Evolutionary conservation across 2,113 vertebrate species (phyloP).

Genomic region (Ramphastos sulfuratus): DNA sequence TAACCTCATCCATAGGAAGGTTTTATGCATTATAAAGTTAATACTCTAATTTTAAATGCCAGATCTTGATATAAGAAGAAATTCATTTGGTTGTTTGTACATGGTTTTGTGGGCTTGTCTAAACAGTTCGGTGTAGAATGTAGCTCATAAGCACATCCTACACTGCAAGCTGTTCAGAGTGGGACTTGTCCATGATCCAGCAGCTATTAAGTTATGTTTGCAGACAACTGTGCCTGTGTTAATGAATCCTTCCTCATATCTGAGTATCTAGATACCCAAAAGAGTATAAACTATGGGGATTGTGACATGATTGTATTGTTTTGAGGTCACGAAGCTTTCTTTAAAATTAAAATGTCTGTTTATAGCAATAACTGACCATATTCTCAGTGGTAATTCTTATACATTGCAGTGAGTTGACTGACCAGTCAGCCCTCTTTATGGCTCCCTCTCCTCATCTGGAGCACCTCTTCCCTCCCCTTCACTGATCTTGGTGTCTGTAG

Average conservation of each 20-base stretch:
- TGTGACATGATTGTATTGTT: neutral
- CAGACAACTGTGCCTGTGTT: neutral
- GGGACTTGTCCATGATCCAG: neutral
- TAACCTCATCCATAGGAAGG: neutral
- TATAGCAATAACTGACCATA: neutral
- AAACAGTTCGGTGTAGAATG: neutral
- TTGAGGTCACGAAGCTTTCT: neutral
- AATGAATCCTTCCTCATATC: neutral
- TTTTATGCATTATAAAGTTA: neutral
- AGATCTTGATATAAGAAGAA: neutral
- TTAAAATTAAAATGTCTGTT: neutral
- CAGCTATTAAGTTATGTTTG: neutral
- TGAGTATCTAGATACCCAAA: neutral
- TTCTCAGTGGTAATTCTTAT: neutral
- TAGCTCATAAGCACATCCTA: neutral
- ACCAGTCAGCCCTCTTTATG: neutral
- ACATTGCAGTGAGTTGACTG: neutral
- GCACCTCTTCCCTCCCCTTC: neutral
- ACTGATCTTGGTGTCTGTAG: too few relatives aligned
- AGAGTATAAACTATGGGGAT: neutral
- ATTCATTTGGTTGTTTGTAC: neutral
- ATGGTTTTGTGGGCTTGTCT: neutral
- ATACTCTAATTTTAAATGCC: neutral
- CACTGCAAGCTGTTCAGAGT: neutral
- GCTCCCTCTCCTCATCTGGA: neutral